A percentile compares a stretch with the other conserved stretches of the same genome.
These are phyloP conservation scores for Sebastes cheni DNA, from an alignment of 2,797 vertebrate species.

Conservation along the genomic window DNA sequence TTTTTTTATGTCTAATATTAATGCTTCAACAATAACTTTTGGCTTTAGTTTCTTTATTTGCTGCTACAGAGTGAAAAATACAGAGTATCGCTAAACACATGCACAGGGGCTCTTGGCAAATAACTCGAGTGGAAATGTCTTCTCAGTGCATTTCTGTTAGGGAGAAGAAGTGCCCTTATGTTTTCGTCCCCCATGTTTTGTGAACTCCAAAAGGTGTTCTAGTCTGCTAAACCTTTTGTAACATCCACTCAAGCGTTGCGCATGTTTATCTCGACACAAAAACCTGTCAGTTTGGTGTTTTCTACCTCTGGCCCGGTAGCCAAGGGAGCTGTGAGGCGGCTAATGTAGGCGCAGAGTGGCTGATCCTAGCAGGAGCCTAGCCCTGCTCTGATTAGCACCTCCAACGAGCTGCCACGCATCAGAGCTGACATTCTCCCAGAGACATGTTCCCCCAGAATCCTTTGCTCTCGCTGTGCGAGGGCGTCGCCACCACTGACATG, in stretches of 20 bases:
- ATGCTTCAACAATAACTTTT: background rate
- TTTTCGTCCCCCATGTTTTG: conserved; percentile 63
- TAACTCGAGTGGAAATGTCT: conserved; percentile 52
- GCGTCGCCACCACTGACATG: conserved; percentile 88
- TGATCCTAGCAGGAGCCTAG: conserved; percentile 76
- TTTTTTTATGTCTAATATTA: background rate
- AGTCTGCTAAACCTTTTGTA: conserved; percentile 75
- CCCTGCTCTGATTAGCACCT: conserved; percentile 94
- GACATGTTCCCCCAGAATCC: conserved; percentile 90
- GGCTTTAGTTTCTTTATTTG: background rate
- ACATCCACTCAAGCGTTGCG: conserved; percentile 64
- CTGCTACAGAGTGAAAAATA: background rate
- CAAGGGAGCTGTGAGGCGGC: conserved; percentile 71
- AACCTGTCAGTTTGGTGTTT: conserved; percentile 70
- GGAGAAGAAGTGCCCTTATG: conserved; percentile 46
- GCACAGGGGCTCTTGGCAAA: conserved; percentile 29
- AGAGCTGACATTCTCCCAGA: conserved; percentile 94
- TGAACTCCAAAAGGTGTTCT: conserved; percentile 74
- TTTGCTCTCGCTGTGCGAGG: conserved; percentile 83
- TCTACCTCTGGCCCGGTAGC: conserved; percentile 66
- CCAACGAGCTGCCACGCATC: conserved; percentile 89
- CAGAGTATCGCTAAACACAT: conserved; percentile 14
- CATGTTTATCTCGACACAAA: conserved; percentile 77
- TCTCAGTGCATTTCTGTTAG: conserved; percentile 31
- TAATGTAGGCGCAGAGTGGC: conserved; percentile 76